Percentiles rank a stretch among this genome's conserved stretches.
Conservation (phyloP, 2,888 invertebrate genomes). For the Tinea pellionella region DNA sequence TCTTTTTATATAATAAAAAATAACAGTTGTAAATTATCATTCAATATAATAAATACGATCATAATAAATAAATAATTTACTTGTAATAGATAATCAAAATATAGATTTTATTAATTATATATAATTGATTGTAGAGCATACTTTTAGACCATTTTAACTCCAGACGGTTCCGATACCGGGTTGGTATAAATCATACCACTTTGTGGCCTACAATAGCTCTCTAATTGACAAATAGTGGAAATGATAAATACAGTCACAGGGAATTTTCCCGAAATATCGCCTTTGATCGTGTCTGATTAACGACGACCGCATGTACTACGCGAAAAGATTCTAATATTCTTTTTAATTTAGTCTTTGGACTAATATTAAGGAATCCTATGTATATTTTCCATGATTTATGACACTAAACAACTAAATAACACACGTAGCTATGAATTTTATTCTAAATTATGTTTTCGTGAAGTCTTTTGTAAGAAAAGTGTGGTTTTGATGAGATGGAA, state of each 20-base stretch:
- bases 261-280: slow-evolving; percentile 58
- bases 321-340: slow-evolving; percentile 62
- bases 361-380: slow-evolving; percentile 30
- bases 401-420: slow-evolving; percentile 12
- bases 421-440: not conserved
- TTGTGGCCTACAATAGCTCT: slow-evolving; percentile 57
- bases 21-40: too few species aligned
- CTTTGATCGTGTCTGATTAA: slow-evolving; percentile 67
- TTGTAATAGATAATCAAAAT: not conserved
- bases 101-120: not conserved
- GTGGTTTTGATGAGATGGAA: not conserved
- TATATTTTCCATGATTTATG: slow-evolving; percentile 38
- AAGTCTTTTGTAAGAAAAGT: not conserved
- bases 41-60: not conserved
- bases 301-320: slow-evolving; percentile 44
- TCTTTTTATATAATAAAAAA: too few species aligned
- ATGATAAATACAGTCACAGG: slow-evolving; percentile 61
- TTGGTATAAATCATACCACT: slow-evolving; percentile 55
- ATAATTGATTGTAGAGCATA: not conserved
- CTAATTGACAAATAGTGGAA: slow-evolving; percentile 69
- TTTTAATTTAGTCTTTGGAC: slow-evolving; percentile 54
- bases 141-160: not conserved
- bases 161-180: slow-evolving; percentile 28
- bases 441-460: not conserved
- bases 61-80: too few species aligned